These are phyloP conservation scores for Oryzias dopingdopingensis DNA, from an alignment of 2,797 vertebrate genomes.

Conservation along the genomic window DNA sequence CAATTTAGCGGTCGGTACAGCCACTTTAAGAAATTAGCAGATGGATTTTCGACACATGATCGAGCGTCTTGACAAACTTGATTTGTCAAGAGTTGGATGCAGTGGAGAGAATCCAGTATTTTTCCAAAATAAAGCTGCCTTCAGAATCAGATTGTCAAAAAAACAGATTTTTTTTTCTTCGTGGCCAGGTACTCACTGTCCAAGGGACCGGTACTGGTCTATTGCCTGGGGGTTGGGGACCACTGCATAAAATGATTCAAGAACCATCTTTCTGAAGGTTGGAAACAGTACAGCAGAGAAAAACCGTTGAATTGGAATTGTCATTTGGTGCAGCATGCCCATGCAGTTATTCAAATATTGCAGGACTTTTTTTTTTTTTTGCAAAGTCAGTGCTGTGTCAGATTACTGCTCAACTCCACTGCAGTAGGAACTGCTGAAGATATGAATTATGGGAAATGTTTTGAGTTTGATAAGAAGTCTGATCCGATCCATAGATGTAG, in stretches of 20 bases:
- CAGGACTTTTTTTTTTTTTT: conserved; percentile 21
- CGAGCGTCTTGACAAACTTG: too few species aligned
- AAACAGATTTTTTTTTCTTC: too few species aligned
- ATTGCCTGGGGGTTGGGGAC: too few species aligned
- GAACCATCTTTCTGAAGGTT: conserved; percentile 21
- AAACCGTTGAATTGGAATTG: conserved; percentile 30
- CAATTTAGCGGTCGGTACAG: too few species aligned
- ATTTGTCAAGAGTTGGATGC: too few species aligned
- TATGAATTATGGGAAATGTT: conserved; percentile 20
- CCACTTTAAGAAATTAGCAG: too few species aligned
- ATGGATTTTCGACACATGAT: too few species aligned
- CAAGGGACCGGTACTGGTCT: too few species aligned
- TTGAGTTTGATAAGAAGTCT: conserved; percentile 6
- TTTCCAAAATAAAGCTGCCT: too few species aligned
- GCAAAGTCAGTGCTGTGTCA: conserved; percentile 7
- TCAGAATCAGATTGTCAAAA: too few species aligned
- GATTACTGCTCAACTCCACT: conserved; percentile 3
- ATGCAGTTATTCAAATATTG: conserved; percentile 18
- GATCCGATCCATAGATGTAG: not conserved
- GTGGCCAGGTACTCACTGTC: too few species aligned
- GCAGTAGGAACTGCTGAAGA: conserved; percentile 6
- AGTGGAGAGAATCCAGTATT: too few species aligned
- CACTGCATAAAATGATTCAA: conserved; percentile 13
- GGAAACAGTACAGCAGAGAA: conserved; percentile 25
- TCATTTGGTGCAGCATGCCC: conserved; percentile 50